Conservation (phyloP, 1,140 invertebrate genomes). For the Lineus longissimus region DNA sequence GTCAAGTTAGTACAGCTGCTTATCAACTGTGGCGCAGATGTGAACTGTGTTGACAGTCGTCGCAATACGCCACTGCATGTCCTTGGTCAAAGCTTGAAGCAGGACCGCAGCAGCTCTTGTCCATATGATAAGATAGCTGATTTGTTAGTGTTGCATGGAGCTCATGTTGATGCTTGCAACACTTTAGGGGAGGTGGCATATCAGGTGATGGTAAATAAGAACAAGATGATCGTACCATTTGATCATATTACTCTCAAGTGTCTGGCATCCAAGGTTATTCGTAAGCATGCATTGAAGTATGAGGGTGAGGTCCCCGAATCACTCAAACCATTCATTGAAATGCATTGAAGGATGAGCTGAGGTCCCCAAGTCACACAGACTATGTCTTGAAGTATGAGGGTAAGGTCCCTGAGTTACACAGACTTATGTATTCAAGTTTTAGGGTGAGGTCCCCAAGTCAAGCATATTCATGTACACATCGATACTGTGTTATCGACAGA, state of each 20-base stretch:
- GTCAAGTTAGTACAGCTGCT: constrained; percentile 69
- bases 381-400: no score
- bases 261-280: background rate
- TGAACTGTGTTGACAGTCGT: constrained; percentile 64
- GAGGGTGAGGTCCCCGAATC: background rate
- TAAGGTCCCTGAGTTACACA: no score
- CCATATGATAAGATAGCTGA: background rate
- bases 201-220: background rate
- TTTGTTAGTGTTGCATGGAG: background rate
- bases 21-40: constrained; percentile 75
- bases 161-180: constrained; percentile 1
- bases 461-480: no score
- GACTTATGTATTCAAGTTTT: no score
- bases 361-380: no score
- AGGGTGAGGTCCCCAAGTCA: no score
- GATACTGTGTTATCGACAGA: no score
- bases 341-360: constrained; percentile 2
- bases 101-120: background rate
- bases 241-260: background rate
- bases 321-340: constrained; percentile 5
- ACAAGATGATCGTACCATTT: background rate
- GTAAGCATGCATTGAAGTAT: background rate
- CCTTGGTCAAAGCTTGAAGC: constrained; percentile 57
- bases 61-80: constrained; percentile 79
- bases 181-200: background rate